Base-by-base conservation (phyloP, 2,888 invertebrate species). In the Ecliptopera silaceata region DNA sequence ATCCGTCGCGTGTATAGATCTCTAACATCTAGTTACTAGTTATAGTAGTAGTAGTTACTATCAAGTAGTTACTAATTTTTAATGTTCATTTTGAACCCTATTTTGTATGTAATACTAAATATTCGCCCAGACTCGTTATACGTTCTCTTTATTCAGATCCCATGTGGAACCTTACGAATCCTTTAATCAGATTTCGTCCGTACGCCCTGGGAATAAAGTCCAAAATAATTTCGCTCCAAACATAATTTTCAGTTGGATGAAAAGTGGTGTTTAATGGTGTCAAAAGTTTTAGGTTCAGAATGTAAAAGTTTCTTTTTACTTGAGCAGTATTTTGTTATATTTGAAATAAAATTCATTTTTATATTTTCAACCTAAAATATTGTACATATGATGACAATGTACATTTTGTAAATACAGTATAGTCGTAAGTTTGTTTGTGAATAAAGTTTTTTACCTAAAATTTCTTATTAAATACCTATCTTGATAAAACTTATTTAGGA, bases 191-290 rank as follows among this genome's bases (percentile, higher is more conserved):
- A 56, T 49, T 39, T 41, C 12, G 45, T 15, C 39, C 29, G 3
- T 56, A 39, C 6, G 4, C 43, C 22, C 43, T 39, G 22, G 39
- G 44, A 32, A 56, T 39, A 56, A n/a, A 38, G 49, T 31, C 29
- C 26, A 49, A 44, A 56, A 56, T 45, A 42, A 54, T 54, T 29
- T 39, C 20, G 17, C 39, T 38, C n/a, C 36, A n/a, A 29, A 1
- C 38, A 38, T 55, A 29, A 39, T 41, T 56, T 56, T 41, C 55
- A 45, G 55, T 42, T 47, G 43, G 38, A 55, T 56, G 55, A 49
- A 39, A 49, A 55, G 48, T 49, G 55, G 29, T 49, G 55, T 32
- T 56, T 49, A 56, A 49, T 56, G 55, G 55, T 39, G 55, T 49
- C 12, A 39, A 34, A 56, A 56, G 44, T 56, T 56, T 49, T 34